Conservation (phyloP, 2,797 vertebrate species). For the Ceryle rudis region DNA sequence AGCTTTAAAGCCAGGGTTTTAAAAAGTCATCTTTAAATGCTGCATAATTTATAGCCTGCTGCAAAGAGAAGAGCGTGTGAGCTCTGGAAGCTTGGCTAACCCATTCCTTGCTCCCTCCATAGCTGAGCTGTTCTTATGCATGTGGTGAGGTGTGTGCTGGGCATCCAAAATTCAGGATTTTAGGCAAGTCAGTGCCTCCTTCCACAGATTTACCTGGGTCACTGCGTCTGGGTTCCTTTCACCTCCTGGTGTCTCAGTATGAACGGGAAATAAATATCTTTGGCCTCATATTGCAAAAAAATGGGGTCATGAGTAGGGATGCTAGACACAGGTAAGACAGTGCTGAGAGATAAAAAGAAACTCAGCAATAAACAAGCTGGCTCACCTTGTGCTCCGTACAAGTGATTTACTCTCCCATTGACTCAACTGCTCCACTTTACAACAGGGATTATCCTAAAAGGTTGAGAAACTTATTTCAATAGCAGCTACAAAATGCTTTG, state of each 20-base stretch:
- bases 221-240: background rate
- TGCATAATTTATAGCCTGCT: conserved; percentile 76
- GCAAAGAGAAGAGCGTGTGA: conserved; percentile 64
- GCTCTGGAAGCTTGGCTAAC: conserved; percentile 50
- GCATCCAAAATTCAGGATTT: background rate
- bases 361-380: background rate
- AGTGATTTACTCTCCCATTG: background rate
- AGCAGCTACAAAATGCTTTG: conserved; percentile 39
- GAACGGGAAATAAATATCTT: background rate
- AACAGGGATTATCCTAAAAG: conserved; percentile 44
- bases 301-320: background rate
- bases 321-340: background rate
- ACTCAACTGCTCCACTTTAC: background rate
- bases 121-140: background rate
- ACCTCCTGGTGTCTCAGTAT: background rate
- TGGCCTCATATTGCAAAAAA: background rate
- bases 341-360: background rate
- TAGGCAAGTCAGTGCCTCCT: background rate
- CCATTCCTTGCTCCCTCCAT: conserved; percentile 58
- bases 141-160: background rate
- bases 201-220: background rate
- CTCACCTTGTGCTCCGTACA: background rate
- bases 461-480: conserved; percentile 38
- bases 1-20: conserved; percentile 76
- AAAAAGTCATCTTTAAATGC: conserved; percentile 79